Conservation (phyloP, 1,140 invertebrate species). For the Homarus americanus region DNA sequence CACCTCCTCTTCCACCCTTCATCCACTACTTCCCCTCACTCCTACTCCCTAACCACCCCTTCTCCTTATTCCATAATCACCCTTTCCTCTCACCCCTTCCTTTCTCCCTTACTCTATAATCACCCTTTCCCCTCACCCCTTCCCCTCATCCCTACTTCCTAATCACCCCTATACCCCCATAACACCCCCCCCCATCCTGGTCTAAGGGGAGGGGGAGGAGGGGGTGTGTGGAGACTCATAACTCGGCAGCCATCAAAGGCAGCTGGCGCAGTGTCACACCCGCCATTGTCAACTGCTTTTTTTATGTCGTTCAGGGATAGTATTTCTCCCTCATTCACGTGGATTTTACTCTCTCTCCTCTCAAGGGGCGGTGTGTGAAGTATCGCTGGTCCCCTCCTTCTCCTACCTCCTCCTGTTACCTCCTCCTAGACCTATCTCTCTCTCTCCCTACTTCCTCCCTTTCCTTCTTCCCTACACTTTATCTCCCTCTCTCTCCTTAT, state of each 20-base stretch:
- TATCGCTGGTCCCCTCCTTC: neutral
- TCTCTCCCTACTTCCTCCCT: no score
- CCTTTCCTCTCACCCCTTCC: no score
- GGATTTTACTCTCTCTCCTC: slow-evolving; percentile 29
- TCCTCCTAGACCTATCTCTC: no score
- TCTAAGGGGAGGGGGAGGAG: neutral
- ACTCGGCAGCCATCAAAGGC: slow-evolving; percentile 55
- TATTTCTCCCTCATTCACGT: slow-evolving; percentile 65
- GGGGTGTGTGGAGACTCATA: slow-evolving; percentile 32
- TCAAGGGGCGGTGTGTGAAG: neutral
- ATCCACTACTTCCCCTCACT: neutral
- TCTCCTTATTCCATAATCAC: neutral
- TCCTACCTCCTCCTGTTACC: no score
- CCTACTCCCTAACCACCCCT: neutral
- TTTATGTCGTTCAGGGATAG: slow-evolving; percentile 30
- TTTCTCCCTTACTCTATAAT: no score
- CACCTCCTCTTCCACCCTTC: neutral
- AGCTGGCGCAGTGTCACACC: slow-evolving; percentile 57
- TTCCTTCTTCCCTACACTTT: no score
- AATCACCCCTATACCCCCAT: neutral
- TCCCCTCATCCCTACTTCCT: neutral
- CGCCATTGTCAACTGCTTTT: slow-evolving; percentile 58
- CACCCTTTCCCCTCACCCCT: neutral
- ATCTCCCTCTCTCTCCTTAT: no score
- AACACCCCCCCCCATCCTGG: neutral